Base-by-base conservation (phyloP, 2,888 invertebrate species). In the Lordiphosa andalusiaca region DNA sequence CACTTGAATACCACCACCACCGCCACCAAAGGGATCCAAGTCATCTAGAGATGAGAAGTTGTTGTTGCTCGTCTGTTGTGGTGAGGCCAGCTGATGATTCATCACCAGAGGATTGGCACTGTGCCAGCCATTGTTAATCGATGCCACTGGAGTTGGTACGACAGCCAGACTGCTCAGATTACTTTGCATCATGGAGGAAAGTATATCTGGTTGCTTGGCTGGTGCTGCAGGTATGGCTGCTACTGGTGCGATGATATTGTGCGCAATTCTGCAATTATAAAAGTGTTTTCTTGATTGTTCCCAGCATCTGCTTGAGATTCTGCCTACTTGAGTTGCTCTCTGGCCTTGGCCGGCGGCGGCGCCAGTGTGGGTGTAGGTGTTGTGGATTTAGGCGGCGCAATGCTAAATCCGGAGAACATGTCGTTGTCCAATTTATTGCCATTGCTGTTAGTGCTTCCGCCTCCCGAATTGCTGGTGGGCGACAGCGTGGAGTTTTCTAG, bases 21-120 rank as follows among this genome's bases (percentile, higher is more conserved):
- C 58, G 16, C 60, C 58, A 7, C 78, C 78, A 40, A 87, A 87
- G 3, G 88, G 88, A 73, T 87, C 86, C 51, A 87, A 68, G 49
- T 86, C 78, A 23, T 88, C 87, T 7, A 87, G 73, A 33, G 87
- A 84, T 3, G 74, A 75, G 47, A 82, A 81, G 53, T 86, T 87
- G 39, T 87, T 87, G 52, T 85, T 88, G 61, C 68, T 82, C 47
- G 67, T 38, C 25, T 71, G 85, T 3, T 70, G 85, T 2, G 88
- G 83, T 3, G 85, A 75, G 16, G 84, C 70, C 21, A 88, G 63
- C 58, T 86, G 86, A 69, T 86, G 82, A 71, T 88, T 88, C 81
- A 88, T 78, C 6, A 88, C 87, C 30, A 88, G 59, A 0, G 87
- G 87, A 82, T 88, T 88, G 7, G 86, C 67, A 65, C 87, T 86